Conservation (phyloP, 2,888 invertebrate species). For the Augochlorella aurata region DNA sequence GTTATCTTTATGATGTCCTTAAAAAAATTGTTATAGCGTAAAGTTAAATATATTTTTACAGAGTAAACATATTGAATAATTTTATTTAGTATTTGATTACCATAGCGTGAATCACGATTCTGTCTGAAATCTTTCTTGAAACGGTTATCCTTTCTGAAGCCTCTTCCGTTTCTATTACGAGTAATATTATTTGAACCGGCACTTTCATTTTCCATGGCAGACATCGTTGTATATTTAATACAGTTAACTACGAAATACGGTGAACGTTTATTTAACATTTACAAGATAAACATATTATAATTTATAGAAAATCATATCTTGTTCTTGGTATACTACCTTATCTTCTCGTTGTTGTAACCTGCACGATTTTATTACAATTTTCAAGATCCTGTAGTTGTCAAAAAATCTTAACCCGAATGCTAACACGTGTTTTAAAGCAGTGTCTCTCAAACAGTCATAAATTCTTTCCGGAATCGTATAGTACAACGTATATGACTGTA, state of each 20-base stretch:
- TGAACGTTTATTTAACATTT: background rate
- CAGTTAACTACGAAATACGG: background rate
- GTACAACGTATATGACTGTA: background rate
- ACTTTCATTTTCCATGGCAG: constrained; percentile 2
- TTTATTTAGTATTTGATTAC: constrained; percentile 12
- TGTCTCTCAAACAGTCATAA: constrained; percentile 22
- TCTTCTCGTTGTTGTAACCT: background rate
- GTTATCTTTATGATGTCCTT: constrained; percentile 42
- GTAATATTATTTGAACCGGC: background rate
- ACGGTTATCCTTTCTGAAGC: constrained; percentile 21
- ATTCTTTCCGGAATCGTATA: background rate
- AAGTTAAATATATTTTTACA: background rate
- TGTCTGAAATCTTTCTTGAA: constrained; percentile 18
- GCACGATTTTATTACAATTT: background rate
- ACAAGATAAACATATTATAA: background rate
- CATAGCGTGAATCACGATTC: constrained; percentile 25
- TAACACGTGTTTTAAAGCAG: constrained; percentile 20
- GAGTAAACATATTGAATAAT: background rate
- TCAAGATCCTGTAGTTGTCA: background rate
- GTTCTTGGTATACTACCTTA: background rate
- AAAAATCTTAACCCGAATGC: background rate
- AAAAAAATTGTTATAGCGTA: background rate
- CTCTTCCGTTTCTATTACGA: constrained; percentile 11
- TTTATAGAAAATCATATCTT: background rate
- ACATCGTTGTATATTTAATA: constrained; percentile 14